Percentiles rank a stretch among this genome's conserved stretches.
Evolutionary conservation across 1,140 invertebrate genomes (phyloP).

Genomic region (Drosophila pruinosa): DNA sequence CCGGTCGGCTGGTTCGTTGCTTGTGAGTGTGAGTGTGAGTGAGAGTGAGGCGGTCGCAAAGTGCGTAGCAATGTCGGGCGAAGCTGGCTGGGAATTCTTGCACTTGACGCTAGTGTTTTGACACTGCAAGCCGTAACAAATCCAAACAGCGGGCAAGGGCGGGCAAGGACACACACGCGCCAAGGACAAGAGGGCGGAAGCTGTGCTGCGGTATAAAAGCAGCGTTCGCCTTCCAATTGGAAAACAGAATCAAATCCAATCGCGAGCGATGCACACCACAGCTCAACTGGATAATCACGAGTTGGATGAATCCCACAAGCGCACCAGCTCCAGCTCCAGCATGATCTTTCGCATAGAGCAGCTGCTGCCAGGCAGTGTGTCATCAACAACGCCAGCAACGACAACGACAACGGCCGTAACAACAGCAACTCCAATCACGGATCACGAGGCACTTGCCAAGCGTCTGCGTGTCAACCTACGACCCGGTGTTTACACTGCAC

Average conservation of each 20-base stretch:
- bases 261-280: conserved; percentile 67
- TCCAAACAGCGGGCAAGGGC: conserved; percentile 46
- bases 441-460: conserved; percentile 27
- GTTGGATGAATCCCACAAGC: conserved; percentile 50
- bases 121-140: conserved; percentile 80
- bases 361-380: conserved; percentile 55
- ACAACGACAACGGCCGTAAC: conserved; percentile 12
- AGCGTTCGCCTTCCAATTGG: conserved; percentile 68
- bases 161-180: conserved; percentile 1
- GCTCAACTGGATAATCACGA: conserved; percentile 61
- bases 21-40: background rate
- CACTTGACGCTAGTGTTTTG: conserved; percentile 78
- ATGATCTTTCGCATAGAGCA: conserved; percentile 81
- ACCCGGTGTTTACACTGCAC: conserved; percentile 63
- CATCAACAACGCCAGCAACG: conserved; percentile 1
- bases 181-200: conserved; percentile 38
- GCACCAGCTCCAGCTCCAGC: conserved; percentile 35
- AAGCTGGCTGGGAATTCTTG: conserved; percentile 80
- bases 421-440: conserved; percentile 7
- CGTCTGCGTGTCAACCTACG: conserved; percentile 66
- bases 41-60: conserved; percentile 53
- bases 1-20: conserved; percentile 11
- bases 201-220: conserved; percentile 66
- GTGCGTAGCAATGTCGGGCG: conserved; percentile 73
- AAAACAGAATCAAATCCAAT: conserved; percentile 72